Conservation (phyloP, 2,888 invertebrate genomes). For the Pyrochroa serraticornis region DNA sequence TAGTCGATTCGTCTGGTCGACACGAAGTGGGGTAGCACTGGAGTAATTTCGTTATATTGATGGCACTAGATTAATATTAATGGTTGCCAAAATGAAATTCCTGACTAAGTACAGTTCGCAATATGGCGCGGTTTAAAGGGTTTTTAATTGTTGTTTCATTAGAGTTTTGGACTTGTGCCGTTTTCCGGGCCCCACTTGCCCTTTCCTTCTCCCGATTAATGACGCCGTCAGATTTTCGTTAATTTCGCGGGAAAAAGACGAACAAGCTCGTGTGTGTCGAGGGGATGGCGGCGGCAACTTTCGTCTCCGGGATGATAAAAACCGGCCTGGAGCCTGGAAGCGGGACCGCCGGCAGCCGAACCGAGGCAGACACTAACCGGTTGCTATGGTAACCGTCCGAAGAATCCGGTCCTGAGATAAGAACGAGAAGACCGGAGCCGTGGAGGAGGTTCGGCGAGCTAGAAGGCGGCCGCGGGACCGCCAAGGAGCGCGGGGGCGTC, state of each 20-base stretch:
- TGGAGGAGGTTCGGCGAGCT: slow-evolving; percentile 18
- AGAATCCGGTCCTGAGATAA: slow-evolving; percentile 33
- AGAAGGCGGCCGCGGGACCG: slow-evolving; percentile 6
- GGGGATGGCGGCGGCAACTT: too few species aligned
- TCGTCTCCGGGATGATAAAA: slow-evolving; percentile 13
- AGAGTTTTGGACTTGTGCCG: slow-evolving; percentile 31
- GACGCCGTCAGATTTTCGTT: not conserved
- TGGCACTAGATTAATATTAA: slow-evolving; percentile 58
- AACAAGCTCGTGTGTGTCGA: too few species aligned
- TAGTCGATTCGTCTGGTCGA: slow-evolving; percentile 17
- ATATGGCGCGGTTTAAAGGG: slow-evolving; percentile 47
- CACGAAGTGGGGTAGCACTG: slow-evolving; percentile 34
- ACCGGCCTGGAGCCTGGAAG: slow-evolving; percentile 21
- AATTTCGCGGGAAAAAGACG: slow-evolving; percentile 1
- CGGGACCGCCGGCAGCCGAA: slow-evolving; percentile 10
- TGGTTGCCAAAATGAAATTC: slow-evolving; percentile 56
- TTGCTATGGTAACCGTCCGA: slow-evolving; percentile 34
- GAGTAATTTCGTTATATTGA: slow-evolving; percentile 56
- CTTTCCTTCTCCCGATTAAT: slow-evolving; percentile 9
- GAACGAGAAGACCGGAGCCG: slow-evolving; percentile 27
- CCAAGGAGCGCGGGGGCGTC: slow-evolving; percentile 11
- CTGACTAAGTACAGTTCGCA: slow-evolving; percentile 51
- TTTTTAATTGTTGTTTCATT: slow-evolving; percentile 50
- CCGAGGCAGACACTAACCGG: slow-evolving; percentile 22
- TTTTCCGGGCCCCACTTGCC: slow-evolving; percentile 9